phyloP scores from a whole-genome alignment of 2,113 vertebrate species.

The Grallaria varia region DNA sequence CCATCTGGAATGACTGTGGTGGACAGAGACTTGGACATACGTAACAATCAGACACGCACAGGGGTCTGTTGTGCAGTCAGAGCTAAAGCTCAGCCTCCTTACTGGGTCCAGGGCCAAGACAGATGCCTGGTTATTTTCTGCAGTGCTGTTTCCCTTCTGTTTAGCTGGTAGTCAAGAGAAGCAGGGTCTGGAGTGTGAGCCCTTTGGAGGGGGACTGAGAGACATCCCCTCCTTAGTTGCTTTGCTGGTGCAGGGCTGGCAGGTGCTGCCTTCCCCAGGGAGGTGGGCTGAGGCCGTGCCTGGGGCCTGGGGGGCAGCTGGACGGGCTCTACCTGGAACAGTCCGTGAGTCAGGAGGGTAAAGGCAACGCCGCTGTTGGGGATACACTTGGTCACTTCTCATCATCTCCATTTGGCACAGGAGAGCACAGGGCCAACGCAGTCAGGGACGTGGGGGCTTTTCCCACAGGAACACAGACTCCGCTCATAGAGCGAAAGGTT shows the following conservation, averaged over 20 bases:
- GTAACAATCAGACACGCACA: constrained; percentile 51
- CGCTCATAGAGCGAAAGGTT: constrained; percentile 52
- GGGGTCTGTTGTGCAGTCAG: constrained; percentile 53
- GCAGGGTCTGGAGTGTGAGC: constrained; percentile 59
- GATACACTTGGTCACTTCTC: neutral
- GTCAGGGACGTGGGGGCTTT: neutral
- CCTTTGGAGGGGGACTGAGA: constrained; percentile 27
- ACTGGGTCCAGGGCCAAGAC: constrained; percentile 34
- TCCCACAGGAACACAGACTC: neutral
- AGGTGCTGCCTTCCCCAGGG: constrained; percentile 11
- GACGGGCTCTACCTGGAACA: constrained; percentile 34
- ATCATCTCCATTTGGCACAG: constrained; percentile 57
- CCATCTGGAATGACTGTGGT: constrained; percentile 28
- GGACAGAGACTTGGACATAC: constrained; percentile 54
- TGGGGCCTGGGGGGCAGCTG: neutral
- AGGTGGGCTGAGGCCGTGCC: constrained; percentile 15
- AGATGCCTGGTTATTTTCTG: constrained; percentile 26
- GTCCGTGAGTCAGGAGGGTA: neutral
- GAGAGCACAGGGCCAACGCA: neutral
- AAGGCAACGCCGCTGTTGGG: neutral
- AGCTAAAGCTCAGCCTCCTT: constrained; percentile 31
- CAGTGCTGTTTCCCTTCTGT: constrained; percentile 45
- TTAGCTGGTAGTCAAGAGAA: constrained; percentile 54
- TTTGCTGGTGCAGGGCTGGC: constrained; percentile 51
- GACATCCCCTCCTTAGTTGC: constrained; percentile 8